Evolutionary conservation across 2,797 vertebrate genomes (phyloP).

Genomic region (Poeciliopsis turneri): DNA sequence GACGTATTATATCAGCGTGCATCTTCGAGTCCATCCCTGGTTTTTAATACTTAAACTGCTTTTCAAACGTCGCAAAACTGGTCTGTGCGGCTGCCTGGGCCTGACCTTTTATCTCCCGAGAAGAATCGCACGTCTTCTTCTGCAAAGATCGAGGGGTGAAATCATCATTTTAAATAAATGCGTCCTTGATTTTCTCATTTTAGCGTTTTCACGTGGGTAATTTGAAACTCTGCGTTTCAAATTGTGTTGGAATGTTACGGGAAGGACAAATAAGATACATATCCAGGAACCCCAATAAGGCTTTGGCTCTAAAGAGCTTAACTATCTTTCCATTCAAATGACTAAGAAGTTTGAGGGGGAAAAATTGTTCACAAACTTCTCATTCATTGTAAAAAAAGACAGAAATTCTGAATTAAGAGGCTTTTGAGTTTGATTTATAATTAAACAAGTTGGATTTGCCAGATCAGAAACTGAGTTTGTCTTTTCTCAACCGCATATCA

Average conservation of each 20-base stretch:
- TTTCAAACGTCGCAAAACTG: conserved; percentile 10
- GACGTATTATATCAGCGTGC: conserved; percentile 21
- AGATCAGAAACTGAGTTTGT: not conserved
- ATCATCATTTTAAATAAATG: not conserved
- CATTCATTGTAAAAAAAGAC: not conserved
- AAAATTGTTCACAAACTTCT: not conserved
- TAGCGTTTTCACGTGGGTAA: not conserved
- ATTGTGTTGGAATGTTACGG: not conserved
- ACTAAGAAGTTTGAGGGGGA: no score
- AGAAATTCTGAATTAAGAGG: not conserved
- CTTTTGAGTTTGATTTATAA: not conserved
- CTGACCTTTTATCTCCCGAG: conserved; percentile 1
- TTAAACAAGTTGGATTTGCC: not conserved
- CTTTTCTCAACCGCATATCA: no score
- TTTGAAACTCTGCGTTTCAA: not conserved
- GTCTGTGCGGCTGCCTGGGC: not conserved
- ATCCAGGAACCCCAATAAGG: not conserved
- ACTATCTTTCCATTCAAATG: no score
- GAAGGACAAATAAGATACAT: not conserved
- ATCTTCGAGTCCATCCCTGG: conserved; percentile 15
- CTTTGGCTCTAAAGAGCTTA: not conserved
- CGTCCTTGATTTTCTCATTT: not conserved
- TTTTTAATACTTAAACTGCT: conserved; percentile 15
- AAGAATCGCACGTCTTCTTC: not conserved
- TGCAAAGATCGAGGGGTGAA: not conserved